phyloP scores from a whole-genome alignment of 2,797 vertebrate species.

The Borostomias antarcticus region DNA sequence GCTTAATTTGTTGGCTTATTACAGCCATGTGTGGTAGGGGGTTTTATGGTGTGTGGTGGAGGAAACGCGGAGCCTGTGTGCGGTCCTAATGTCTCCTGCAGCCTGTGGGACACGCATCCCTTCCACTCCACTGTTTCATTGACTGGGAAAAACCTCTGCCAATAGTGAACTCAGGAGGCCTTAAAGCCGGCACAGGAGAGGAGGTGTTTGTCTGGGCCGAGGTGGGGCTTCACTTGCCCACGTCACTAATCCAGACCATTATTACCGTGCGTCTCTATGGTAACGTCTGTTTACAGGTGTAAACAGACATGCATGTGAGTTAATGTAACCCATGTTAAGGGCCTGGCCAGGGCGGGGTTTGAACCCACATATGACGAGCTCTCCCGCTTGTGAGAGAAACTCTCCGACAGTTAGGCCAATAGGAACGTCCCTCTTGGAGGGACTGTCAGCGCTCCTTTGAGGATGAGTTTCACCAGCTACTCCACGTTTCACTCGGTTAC shows the following conservation, averaged over 20 bases:
- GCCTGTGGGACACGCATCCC: constrained; percentile 65
- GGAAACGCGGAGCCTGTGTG: constrained; percentile 75
- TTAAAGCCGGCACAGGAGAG: constrained; percentile 20
- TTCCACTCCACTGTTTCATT: constrained; percentile 61
- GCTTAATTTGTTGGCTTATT: constrained; percentile 83
- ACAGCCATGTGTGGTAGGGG: constrained; percentile 76
- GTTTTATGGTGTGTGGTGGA: constrained; percentile 70
- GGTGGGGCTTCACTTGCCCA: constrained; percentile 41
- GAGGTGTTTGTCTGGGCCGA: constrained; percentile 42
- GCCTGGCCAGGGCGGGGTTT: too few relatives aligned
- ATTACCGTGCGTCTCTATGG: constrained; percentile 41
- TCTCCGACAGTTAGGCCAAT: too few relatives aligned
- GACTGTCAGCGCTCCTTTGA: too few relatives aligned
- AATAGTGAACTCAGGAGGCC: constrained; percentile 39
- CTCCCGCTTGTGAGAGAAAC: too few relatives aligned
- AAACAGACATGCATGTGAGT: constrained; percentile 33
- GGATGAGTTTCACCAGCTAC: too few relatives aligned
- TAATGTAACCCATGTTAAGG: too few relatives aligned
- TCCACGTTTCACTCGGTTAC: too few relatives aligned
- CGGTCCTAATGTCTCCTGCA: constrained; percentile 76
- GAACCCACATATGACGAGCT: too few relatives aligned
- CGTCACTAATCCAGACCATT: constrained; percentile 41
- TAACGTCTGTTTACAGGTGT: constrained; percentile 50
- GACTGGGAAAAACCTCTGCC: constrained; percentile 62
- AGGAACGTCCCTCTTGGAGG: too few relatives aligned